Percentiles rank a stretch among this genome's conserved stretches.
Evolutionary conservation across 2,113 vertebrate species (phyloP).

Genomic region (Otocyon megalotis): DNA sequence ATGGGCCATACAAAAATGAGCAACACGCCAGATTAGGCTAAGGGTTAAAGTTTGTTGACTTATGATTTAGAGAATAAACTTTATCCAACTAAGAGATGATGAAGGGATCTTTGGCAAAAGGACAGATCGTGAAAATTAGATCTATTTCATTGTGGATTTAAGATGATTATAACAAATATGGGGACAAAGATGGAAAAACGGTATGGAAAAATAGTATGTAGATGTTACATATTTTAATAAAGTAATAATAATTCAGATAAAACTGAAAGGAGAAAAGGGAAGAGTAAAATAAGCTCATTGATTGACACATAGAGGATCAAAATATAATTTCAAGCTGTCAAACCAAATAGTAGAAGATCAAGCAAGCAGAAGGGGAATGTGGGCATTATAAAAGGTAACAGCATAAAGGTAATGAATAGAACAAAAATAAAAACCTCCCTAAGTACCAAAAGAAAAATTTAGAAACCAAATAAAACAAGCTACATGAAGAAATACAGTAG

Average conservation of each 20-base stretch:
- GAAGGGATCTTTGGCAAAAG: neutral
- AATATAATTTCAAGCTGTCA: neutral
- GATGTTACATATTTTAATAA: neutral
- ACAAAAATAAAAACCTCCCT: neutral
- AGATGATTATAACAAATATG: slow-evolving; percentile 11
- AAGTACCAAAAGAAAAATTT: neutral
- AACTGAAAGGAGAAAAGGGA: neutral
- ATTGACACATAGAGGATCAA: neutral
- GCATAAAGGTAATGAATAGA: neutral
- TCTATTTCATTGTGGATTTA: neutral
- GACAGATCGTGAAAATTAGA: neutral
- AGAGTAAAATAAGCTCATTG: neutral
- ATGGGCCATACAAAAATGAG: neutral
- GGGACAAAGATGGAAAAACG: neutral
- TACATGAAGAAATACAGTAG: neutral
- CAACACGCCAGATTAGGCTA: neutral
- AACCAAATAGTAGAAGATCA: neutral
- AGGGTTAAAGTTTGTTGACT: neutral
- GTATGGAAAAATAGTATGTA: neutral
- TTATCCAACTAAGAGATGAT: neutral
- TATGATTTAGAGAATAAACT: neutral
- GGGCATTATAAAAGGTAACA: neutral
- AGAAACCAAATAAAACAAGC: neutral
- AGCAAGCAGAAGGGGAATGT: neutral
- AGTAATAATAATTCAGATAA: neutral